Evolutionary conservation across 1,140 invertebrate species (phyloP).

Genomic region (Drosophila asahinai): DNA sequence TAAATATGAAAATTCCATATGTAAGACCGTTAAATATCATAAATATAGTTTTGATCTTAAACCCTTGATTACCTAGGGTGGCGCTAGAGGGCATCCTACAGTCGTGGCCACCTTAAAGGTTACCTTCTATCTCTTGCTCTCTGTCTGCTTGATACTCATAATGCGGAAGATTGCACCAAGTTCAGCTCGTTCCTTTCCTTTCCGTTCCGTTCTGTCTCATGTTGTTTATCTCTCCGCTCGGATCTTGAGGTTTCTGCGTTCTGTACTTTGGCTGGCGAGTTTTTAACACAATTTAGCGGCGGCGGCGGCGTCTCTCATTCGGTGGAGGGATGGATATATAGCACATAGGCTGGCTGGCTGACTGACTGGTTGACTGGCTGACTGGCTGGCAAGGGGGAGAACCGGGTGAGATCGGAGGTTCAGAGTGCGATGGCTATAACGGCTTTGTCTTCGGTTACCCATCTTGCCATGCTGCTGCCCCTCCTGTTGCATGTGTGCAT

Average conservation of each 20-base stretch:
- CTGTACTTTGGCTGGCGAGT: slow-evolving; percentile 72
- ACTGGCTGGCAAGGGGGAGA: not conserved
- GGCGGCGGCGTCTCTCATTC: slow-evolving; percentile 34
- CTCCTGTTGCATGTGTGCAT: slow-evolving; percentile 39
- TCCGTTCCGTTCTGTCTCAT: slow-evolving; percentile 51
- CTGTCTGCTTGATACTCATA: slow-evolving; percentile 64
- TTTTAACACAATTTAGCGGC: slow-evolving; percentile 81
- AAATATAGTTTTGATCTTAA: not conserved
- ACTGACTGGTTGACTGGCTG: too few relatives aligned
- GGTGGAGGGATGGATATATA: slow-evolving; percentile 5
- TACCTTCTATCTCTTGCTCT: not conserved
- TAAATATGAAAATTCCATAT: too few relatives aligned
- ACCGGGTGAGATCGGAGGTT: not conserved
- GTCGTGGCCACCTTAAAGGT: not conserved
- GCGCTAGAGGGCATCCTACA: not conserved
- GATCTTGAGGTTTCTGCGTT: slow-evolving; percentile 82
- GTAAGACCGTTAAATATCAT: not conserved
- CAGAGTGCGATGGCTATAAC: slow-evolving; percentile 47
- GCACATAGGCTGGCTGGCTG: not conserved
- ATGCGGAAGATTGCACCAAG: slow-evolving; percentile 81
- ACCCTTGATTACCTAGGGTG: too few relatives aligned
- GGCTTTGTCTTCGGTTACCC: slow-evolving; percentile 64
- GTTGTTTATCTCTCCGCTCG: slow-evolving; percentile 64
- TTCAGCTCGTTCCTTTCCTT: slow-evolving; percentile 31
- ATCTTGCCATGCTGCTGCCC: slow-evolving; percentile 12